Evolutionary conservation across 2,797 vertebrate species (phyloP).

Genomic region (Anas flavirostris): DNA sequence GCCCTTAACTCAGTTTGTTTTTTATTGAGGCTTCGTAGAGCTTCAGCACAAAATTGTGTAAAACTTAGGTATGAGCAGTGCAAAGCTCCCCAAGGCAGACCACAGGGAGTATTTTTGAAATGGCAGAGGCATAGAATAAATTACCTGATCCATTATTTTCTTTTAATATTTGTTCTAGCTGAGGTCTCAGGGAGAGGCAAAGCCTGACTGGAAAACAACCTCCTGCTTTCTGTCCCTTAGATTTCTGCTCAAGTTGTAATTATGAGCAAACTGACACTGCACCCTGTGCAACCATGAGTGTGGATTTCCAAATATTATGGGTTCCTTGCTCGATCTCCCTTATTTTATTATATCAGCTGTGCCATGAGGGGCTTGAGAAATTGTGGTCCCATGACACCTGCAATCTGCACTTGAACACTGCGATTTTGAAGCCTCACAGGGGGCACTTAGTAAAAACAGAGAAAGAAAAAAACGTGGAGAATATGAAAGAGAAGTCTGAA

Average conservation of each 20-base stretch:
- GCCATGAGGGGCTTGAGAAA: not conserved
- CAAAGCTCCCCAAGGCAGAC: not conserved
- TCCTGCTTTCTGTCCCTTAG: not conserved
- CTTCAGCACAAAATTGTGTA: not conserved
- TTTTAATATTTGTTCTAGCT: not conserved
- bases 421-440: not conserved
- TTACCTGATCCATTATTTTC: not conserved
- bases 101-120: not conserved
- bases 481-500: slow-evolving; percentile 3
- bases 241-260: not conserved
- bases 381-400: not conserved
- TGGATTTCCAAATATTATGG: not conserved
- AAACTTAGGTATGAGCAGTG: not conserved
- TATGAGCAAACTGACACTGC: not conserved
- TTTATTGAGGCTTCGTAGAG: not conserved
- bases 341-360: not conserved
- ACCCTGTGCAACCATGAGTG: not conserved
- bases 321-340: not conserved
- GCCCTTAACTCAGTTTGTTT: not conserved
- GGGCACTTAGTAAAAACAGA: not conserved
- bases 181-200: not conserved
- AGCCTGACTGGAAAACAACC: not conserved
- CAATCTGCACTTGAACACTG: not conserved
- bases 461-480: not conserved
- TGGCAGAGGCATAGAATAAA: not conserved